Base-by-base conservation (phyloP, 1,140 invertebrate species). In the Drosophila tropicalis region DNA sequence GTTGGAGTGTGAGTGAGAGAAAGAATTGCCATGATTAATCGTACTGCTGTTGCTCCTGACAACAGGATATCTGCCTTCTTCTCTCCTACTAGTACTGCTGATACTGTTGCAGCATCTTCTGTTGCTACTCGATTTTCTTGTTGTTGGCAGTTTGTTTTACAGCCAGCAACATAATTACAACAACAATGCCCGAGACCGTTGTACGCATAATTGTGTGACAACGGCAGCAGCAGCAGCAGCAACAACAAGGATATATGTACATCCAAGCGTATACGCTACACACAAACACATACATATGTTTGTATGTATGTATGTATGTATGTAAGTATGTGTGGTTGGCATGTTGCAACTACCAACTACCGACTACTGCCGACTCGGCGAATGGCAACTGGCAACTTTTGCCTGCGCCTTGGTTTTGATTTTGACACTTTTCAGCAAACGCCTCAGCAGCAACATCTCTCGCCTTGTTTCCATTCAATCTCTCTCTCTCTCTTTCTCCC, bases 121-220 rank as follows among this genome's bases (percentile, higher is more conserved):
- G 19, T 32, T 6, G 39, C 58, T 51, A 36, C 62, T 69, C 15
- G 17, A 39, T 32, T 60, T 60, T 17, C 62, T 54, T 76, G 66
- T 79, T 86, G 82, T 79, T 89, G 83, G 62, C 84, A 89, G 83
- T 82, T 87, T 87, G 83, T 85, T 81, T 81, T 74, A 67, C 81
- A 86, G 70, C 67, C 65, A 55, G 78, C 74, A 78, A 85, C 85
- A 86, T 86, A 86, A 87, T 87, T 89, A 87, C 84, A 87, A 82
- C 79, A 86, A 86, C 82, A 86, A 56, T 34, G 68, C 72, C 82
- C 54, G 63, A 54, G 76, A 76, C 83, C 80, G 70, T 72, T 87
- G 83, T 79, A 83, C 85, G 83, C 83, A 87, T 87, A 87, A 87
- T 87, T 87, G 84, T 87, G 84, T 83, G 84, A 87, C 84, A 87